Base-by-base conservation (phyloP, 2,888 invertebrate genomes). In the Emesis castigata region DNA sequence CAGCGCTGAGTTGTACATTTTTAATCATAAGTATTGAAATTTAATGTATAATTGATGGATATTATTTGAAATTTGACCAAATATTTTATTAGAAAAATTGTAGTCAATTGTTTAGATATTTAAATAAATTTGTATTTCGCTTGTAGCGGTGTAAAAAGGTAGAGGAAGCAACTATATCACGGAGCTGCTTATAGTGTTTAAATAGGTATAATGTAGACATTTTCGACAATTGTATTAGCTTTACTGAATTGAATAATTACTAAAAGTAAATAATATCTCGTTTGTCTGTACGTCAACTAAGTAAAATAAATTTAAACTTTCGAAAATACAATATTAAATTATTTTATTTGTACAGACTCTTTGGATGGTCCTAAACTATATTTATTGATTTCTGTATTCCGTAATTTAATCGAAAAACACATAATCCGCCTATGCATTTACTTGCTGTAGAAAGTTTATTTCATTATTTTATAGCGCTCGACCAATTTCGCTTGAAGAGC, bases 61-160 rank as follows among this genome's bases (percentile, higher is more conserved):
- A 58, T 58, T 58, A 58, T 22, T 58, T 58, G 58, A 58, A 39
- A 58, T 58, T 22, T 58, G 58, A 58, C 58, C 58, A 58, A 58
- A 58, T 58, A 58, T 58, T 20, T 58, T 58, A 58, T 58, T 58
- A 58, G 58, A 22, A 58, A 58, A 58, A 58, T 58, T 58, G 22
- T 58, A 58, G 58, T 58, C 58, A 58, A 58, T 58, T 58, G 58
- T 58, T 58, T 58, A 58, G 22, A 58, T 58, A 22, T 58, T 58
- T 58, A 58, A 58, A 58, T 58, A 20, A 22, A 58, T 22, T 58
- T 58, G 58, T 58, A 58, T 22, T 58, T 58, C 22, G 58, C 58
- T 58, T 58, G 18, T 58, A 58, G 58, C 22, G 4, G 5, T 58
- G 58, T 58, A 58, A 14, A 58, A 22, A 58, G 20, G 58, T 58